Evolutionary conservation across 2,113 vertebrate species (phyloP), one percentile per base, ranked within the genome.

Genomic region (Orycteropus afer): DNA sequence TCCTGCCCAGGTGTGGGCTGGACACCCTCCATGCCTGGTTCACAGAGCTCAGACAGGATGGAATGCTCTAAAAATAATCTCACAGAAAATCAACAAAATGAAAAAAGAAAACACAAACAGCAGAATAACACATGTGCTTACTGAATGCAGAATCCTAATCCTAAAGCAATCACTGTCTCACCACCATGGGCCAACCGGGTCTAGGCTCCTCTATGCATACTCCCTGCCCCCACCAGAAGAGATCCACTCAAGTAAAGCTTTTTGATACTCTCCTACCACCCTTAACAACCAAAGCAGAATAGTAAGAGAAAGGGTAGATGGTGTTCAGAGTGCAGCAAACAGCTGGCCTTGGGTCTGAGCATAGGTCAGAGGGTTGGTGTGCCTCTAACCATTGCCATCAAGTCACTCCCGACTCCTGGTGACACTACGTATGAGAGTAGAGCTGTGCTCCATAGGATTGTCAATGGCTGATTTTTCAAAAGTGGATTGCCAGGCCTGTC

Each of bases 11-110:
- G 89, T 91, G 83, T 37, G 83, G 92, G 84, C 86, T 67, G 4
- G 10, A 85, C 61, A 22, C 37, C 25, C 9, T 5, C 47, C 34
- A 34, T 20, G 42, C 77, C 59, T 34, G 53, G 53, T 89, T 79
- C 55, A 51, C 74, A n/a, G 49, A 90, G 57, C 81, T 88, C 86
- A 95, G 94, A 92, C 77, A 90, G 67, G 81, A 82, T 96, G 91
- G 96, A 97, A 97, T 97, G 90, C 95, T 88, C 91, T 67, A 93
- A 95, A 95, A 97, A 86, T 83, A 96, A 82, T 83, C 86, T 57
- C 63, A 23, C 22, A 79, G 91, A 93, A 88, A 90, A 82, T 17
- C 89, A 89, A 37, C 11, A 11, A 94, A 74, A 69, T 59, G 93
- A 96, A 95, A 91, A 93, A 92, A 95, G 94, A 73, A 25, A 82